phyloP scores from a whole-genome alignment of 2,113 vertebrate genomes.

The Pycnonotus jocosus region DNA sequence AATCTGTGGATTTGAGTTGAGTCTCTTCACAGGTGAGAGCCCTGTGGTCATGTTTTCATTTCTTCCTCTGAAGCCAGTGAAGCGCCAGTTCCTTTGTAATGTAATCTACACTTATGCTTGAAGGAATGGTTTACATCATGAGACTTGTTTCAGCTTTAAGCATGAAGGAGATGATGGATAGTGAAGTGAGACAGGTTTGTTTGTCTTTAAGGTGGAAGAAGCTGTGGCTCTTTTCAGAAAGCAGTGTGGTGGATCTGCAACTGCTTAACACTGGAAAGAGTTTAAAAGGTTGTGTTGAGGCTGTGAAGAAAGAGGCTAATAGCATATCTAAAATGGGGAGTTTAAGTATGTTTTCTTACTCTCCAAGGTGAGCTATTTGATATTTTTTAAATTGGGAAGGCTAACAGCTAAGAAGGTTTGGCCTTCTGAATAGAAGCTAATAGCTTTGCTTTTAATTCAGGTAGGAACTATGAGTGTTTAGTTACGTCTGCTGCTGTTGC shows the following conservation, averaged over 20 bases:
- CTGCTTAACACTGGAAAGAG: neutral
- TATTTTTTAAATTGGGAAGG: neutral
- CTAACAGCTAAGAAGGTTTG: neutral
- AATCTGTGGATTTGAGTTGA: neutral
- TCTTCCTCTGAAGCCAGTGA: neutral
- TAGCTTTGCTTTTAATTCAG: neutral
- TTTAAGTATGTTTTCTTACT: neutral
- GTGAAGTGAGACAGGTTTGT: neutral
- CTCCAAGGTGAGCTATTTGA: rapidly evolving
- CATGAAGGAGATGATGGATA: neutral
- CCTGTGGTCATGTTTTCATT: neutral
- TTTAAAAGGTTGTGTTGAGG: neutral
- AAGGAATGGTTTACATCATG: neutral
- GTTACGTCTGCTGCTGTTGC: neutral
- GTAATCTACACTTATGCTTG: neutral
- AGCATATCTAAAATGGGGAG: neutral
- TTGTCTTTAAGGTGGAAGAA: neutral
- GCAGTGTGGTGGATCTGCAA: neutral
- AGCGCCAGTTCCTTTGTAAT: neutral
- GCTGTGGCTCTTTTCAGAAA: neutral
- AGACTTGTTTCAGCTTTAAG: neutral
- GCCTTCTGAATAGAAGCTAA: neutral
- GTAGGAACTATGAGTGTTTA: neutral
- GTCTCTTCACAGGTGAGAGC: neutral
- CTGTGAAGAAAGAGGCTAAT: neutral